Percentiles rank a stretch among this genome's conserved stretches.
Conservation (phyloP, 2,888 invertebrate species). For the Megaustenia siamemsis region DNA sequence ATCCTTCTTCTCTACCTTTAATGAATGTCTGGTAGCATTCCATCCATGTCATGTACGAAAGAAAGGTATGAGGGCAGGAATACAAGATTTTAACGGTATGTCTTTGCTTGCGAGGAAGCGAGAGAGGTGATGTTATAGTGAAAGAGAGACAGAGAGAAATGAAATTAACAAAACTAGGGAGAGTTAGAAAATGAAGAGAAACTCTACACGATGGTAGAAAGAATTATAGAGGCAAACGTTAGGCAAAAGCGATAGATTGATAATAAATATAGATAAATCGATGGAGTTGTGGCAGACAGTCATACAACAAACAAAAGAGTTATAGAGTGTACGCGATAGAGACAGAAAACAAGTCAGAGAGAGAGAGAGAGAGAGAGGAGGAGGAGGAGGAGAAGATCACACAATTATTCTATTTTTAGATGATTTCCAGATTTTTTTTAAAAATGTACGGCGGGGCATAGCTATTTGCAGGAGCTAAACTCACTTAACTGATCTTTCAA, state of each 20-base stretch:
- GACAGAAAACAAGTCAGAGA: too few species aligned
- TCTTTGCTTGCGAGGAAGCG: neutral
- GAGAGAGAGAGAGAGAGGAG: neutral
- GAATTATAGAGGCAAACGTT: too few species aligned
- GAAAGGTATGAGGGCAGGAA: neutral
- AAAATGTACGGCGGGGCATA: neutral
- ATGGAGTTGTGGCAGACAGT: neutral
- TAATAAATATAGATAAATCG: neutral
- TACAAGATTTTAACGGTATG: neutral
- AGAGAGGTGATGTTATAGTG: neutral
- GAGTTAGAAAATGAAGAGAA: neutral
- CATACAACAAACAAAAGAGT: neutral
- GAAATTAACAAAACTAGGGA: too few species aligned
- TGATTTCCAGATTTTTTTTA: neutral
- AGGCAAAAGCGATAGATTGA: neutral
- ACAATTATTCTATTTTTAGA: neutral
- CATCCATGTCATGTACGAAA: neutral
- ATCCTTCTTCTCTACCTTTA: neutral
- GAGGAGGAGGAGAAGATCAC: neutral
- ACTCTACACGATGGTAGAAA: neutral
- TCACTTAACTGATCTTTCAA: neutral
- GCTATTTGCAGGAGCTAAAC: neutral
- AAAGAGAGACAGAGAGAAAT: too few species aligned
- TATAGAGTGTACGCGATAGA: neutral
- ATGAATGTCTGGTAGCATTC: neutral